Evolutionary conservation across 2,888 invertebrate species (phyloP), one percentile per base, ranked within the genome.

Genomic region (Acrocera orbiculus): DNA sequence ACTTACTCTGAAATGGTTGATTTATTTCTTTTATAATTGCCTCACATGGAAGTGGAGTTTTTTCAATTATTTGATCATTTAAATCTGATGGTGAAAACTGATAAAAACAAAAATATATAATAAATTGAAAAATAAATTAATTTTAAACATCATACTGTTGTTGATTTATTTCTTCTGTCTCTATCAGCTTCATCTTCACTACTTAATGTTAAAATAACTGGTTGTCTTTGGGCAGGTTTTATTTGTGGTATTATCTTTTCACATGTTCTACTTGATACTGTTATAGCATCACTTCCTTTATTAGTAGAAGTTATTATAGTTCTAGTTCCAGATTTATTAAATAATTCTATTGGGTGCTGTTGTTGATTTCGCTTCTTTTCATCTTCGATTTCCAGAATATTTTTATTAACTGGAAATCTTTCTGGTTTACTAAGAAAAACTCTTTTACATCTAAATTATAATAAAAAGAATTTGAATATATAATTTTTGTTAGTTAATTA

Each of bases 351-450:
- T 29, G 34, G 24, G 32, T 32, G 38, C n/a, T 23, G 23, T 8
- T 22, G 22, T 8, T 22, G 22, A 25, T 24, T 25, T 2, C 36
- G 17, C 11, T 42, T 42, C 24, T 51, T 54, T 31, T 57, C 54
- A 2, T 44, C 32, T 3, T 46, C 45, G n/a, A 17, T 34, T 6
- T 23, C 5, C 9, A 37, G 30, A 27, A 34, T 38, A 4, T 45
- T 41, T 32, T 55, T 55, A n/a, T 47, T 46, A 19, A 44, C 47
- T 14, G 48, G 43, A 42, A 56, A 49, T 16, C 58, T 56, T 58
- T 78, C 80, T 19, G 78, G 77, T 47, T 77, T 73, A 40, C 77
- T 76, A 2, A 73, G 70, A 45, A 81, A 69, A 49, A 73, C 70
- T 47, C 73, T 64, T 52, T 69, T 72, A 62, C 81, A 81, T 44